Base-by-base conservation (phyloP, 2,888 invertebrate genomes). In the Ormyrus labotus region DNA sequence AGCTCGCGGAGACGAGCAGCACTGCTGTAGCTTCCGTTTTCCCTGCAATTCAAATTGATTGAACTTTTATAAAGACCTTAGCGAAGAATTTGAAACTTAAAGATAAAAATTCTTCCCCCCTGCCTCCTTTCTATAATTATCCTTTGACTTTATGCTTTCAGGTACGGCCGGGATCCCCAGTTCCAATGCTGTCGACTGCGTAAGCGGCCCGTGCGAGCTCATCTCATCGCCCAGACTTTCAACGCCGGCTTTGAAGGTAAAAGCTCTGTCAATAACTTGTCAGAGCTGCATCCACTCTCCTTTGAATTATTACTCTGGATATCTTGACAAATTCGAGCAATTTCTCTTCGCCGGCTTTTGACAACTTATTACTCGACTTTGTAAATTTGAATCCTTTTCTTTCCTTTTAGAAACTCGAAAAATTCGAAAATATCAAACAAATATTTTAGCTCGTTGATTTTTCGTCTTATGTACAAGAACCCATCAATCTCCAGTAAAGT, bases 181-280 rank as follows among this genome's bases (percentile, higher is more conserved):
- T 64, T 64, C 47, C 48, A 64, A 64, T 6, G 34, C 34, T 34
- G 34, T 2, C 34, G 34, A 47, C 48, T 7, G 47, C n/a, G 47
- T 47, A 5, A 64, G 63, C 63, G 63, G n/a, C 11, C 47, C 11
- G n/a, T 7, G n/a, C n/a, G n/a, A 64, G 48, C 63, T 48, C 48
- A 64, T 64, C 63, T n/a, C 63, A n/a, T 7, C 10, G 51, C 51
- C n/a, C n/a, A 64, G 63, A 64, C 63, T 64, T 64, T 64, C 13
- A 6, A 47, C 63, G 45, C 34, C 47, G 47, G 11, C 47, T 48
- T 47, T n/a, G n/a, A 48, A 47, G 63, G 48, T 48, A 48, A 64
- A 64, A 64, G 63, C 63, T 64, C 34, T 48, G 63, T 47, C 13
- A n/a, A 60, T 64, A 64, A 64, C 63, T 64, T 11, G 63, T 64